Conservation (phyloP, 2,888 invertebrate genomes). For the Pseudeuparius sepicola region DNA sequence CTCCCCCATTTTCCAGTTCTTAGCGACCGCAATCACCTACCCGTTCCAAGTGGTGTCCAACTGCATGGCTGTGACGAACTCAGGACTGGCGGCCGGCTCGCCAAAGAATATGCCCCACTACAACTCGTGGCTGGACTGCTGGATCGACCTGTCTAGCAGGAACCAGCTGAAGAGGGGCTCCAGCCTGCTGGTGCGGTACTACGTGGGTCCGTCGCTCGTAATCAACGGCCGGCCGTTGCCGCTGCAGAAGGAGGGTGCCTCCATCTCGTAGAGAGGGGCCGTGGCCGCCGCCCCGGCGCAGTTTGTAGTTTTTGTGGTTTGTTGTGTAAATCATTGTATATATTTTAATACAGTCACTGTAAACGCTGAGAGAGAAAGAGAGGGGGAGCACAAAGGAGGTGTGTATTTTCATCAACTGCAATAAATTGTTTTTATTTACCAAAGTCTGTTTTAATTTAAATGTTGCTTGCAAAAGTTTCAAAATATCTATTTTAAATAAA, state of each 20-base stretch:
- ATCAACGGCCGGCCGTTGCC: constrained; percentile 33
- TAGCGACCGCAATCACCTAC: constrained; percentile 80
- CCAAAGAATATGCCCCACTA: constrained; percentile 81
- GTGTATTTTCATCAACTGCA: no score
- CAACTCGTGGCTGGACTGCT: constrained; percentile 72
- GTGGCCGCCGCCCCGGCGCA: no score
- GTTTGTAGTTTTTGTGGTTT: constrained; percentile 17
- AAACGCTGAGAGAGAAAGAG: no score
- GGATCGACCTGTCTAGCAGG: constrained; percentile 62
- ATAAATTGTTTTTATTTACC: no score
- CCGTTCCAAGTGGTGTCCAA: constrained; percentile 86
- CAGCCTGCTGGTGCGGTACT: constrained; percentile 69
- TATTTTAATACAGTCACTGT: constrained; percentile 22
- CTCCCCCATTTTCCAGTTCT: constrained; percentile 48
- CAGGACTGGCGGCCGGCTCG: constrained; percentile 68
- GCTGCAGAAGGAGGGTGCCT: no score
- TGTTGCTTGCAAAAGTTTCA: no score
- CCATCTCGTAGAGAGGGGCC: no score
- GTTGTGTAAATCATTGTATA: constrained; percentile 19
- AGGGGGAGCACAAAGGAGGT: no score
- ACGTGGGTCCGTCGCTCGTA: constrained; percentile 42
- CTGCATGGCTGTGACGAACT: constrained; percentile 80
- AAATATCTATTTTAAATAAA: no score
- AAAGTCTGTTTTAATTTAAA: no score
- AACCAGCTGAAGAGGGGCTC: constrained; percentile 81